Conservation (phyloP, 2,797 vertebrate genomes). For the Lacerta viridis region DNA sequence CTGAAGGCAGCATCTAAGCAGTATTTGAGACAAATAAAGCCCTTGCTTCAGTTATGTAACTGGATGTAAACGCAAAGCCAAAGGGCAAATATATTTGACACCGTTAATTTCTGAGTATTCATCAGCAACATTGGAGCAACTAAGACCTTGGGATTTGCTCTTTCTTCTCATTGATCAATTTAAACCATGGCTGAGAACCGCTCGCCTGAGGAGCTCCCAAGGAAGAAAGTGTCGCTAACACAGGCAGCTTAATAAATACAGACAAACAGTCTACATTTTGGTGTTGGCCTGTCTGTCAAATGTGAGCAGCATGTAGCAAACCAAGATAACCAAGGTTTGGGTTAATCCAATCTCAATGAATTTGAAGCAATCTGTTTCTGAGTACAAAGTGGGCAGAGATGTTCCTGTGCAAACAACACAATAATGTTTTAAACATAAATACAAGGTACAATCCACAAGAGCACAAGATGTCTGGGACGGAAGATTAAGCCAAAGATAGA, state of each 20-base stretch:
- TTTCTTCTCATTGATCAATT: constrained; percentile 3
- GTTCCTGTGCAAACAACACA: not conserved
- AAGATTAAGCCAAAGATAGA: not conserved
- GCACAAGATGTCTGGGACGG: not conserved
- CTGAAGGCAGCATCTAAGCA: too few relatives aligned
- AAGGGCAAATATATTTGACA: not conserved
- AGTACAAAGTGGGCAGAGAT: not conserved
- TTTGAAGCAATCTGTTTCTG: not conserved
- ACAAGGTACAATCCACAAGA: not conserved
- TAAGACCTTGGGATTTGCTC: not conserved
- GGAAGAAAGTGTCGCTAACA: not conserved
- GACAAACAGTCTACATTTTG: not conserved
- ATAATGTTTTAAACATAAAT: not conserved
- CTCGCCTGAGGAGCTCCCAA: too few relatives aligned
- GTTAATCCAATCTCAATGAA: not conserved
- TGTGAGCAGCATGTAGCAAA: not conserved
- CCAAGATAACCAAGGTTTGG: not conserved
- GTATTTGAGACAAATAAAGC: too few relatives aligned
- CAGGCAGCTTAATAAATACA: not conserved
- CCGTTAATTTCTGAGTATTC: not conserved
- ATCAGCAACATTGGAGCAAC: not conserved
- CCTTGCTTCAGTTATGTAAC: too few relatives aligned
- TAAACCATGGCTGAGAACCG: not conserved
- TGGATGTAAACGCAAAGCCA: not conserved
- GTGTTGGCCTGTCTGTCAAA: constrained; percentile 1